Percentiles rank a stretch among this genome's conserved stretches.
phyloP scores from a whole-genome alignment of 2,113 vertebrate species.

The Chloropsis cyanopogon region DNA sequence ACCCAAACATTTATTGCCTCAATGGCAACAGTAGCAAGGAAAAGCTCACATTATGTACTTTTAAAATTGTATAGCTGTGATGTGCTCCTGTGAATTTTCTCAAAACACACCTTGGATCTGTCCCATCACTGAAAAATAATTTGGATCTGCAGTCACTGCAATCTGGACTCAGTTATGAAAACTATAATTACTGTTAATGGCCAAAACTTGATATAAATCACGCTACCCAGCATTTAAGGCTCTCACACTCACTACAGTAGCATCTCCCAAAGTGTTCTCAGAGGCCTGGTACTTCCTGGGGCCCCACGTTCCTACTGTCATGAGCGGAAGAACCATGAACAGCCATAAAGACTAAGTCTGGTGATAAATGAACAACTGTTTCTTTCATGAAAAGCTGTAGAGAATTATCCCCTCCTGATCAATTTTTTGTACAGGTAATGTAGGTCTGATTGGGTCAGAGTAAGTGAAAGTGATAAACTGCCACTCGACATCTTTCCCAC shows the following conservation, averaged over 20 bases:
- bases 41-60: not conserved
- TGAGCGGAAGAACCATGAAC: not conserved
- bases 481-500: not conserved
- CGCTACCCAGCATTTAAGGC: not conserved
- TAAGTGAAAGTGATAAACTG: slow-evolving; percentile 1
- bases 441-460: not conserved
- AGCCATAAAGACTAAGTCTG: not conserved
- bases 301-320: not conserved
- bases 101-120: not conserved
- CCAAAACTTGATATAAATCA: not conserved
- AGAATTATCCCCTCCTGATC: not conserved
- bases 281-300: not conserved
- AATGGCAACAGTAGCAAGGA: not conserved
- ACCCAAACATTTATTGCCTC: not conserved
- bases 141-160: not conserved
- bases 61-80: not conserved
- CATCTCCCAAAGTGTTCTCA: not conserved
- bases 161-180: not conserved
- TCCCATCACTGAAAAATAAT: not conserved
- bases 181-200: not conserved
- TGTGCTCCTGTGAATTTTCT: not conserved
- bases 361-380: not conserved
- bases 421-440: slow-evolving; percentile 14
- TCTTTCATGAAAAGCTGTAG: slow-evolving; percentile 9
- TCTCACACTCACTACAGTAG: not conserved